phyloP scores from a whole-genome alignment of 2,797 vertebrate genomes.

The Xerus rutilus region DNA sequence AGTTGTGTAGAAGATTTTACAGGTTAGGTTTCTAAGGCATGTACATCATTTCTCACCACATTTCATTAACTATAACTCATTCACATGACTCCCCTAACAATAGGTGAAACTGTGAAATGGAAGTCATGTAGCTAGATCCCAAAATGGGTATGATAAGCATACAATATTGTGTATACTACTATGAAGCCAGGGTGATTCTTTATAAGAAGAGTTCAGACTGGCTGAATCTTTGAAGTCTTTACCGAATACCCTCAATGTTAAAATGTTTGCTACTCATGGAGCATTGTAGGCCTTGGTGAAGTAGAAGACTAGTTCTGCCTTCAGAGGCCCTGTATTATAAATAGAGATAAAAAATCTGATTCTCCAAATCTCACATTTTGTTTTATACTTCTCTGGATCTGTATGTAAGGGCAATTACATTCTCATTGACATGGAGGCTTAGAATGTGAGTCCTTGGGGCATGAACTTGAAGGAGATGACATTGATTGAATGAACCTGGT shows the following conservation, averaged over 20 bases:
- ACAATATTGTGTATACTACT: background rate
- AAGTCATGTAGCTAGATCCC: background rate
- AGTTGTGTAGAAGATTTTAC: background rate
- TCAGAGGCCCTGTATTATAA: background rate
- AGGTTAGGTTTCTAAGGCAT: background rate
- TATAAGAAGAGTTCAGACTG: background rate
- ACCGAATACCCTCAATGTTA: background rate
- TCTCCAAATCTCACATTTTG: background rate
- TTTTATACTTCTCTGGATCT: slow-evolving; percentile 20
- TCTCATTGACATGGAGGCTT: background rate
- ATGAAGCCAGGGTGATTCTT: slow-evolving; percentile 3
- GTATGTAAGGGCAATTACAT: background rate
- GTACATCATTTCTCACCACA: background rate
- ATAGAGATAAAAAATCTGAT: background rate
- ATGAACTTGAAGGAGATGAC: background rate
- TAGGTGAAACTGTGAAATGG: background rate
- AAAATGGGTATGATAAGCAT: background rate
- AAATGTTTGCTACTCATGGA: background rate
- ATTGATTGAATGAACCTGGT: background rate
- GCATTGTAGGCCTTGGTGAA: background rate
- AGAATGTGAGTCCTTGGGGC: background rate
- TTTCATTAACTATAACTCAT: background rate
- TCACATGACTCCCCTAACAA: background rate
- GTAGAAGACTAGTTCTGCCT: background rate
- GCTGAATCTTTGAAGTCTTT: background rate